A percentile compares a stretch with the other conserved stretches of the same genome.
Evolutionary conservation across 2,113 vertebrate genomes (phyloP).

Genomic region (Verasper variegatus): DNA sequence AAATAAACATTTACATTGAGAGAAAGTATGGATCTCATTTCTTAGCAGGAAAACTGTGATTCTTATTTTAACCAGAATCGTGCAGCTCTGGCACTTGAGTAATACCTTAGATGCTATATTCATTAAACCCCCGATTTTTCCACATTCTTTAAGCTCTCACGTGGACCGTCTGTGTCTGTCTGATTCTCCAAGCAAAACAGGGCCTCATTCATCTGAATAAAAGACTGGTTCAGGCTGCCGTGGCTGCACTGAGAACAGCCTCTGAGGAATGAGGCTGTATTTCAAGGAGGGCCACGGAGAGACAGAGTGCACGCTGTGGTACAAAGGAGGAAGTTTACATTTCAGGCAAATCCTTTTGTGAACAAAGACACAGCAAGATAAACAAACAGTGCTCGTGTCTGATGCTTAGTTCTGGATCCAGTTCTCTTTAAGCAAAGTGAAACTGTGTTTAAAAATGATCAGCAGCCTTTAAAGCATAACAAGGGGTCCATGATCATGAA

Average conservation of each 20-base stretch:
- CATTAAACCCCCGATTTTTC: conserved; percentile 53
- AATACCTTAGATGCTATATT: conserved; percentile 62
- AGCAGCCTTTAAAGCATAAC: background rate
- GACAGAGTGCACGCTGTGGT: conserved; percentile 47
- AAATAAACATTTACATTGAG: background rate
- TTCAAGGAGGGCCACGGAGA: conserved; percentile 52
- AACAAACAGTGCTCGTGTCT: conserved; percentile 67
- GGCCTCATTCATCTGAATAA: conserved; percentile 77
- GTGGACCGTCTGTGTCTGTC: conserved; percentile 63
- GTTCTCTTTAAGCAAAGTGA: conserved; percentile 24
- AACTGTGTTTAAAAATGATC: conserved; percentile 45
- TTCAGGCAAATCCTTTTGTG: conserved; percentile 70
- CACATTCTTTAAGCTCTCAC: conserved; percentile 67
- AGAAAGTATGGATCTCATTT: background rate
- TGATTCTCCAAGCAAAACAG: conserved; percentile 72
- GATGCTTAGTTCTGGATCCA: conserved; percentile 48
- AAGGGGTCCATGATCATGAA: conserved; percentile 13
- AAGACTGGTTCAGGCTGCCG: conserved; percentile 65
- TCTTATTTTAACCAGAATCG: background rate
- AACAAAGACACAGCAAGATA: conserved; percentile 68
- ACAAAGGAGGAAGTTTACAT: conserved; percentile 77
- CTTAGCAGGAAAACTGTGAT: background rate
- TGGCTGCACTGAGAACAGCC: conserved; percentile 58
- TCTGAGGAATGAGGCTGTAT: conserved; percentile 65
- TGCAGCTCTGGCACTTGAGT: conserved; percentile 17